These are phyloP conservation scores for Drosophila vallismaia DNA, from an alignment of 2,888 invertebrate genomes.

Conservation along the genomic window DNA sequence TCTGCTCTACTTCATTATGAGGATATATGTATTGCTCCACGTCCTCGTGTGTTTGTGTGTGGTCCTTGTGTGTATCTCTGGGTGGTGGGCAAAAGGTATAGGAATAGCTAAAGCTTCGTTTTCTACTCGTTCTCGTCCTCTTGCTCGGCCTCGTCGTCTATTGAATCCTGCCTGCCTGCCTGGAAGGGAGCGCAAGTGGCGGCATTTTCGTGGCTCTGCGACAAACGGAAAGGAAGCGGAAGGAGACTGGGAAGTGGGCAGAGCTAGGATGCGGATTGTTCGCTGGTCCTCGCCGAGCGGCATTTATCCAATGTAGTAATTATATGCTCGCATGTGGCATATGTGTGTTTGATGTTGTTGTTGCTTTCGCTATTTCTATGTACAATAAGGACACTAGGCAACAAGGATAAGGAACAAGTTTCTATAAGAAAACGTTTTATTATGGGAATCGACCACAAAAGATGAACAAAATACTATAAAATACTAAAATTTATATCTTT, in stretches of 20 bases:
- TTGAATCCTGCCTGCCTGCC: slow-evolving; percentile 38
- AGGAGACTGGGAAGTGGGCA: background rate
- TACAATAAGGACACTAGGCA: slow-evolving; percentile 17
- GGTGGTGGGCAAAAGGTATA: slow-evolving; percentile 15
- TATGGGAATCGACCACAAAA: no score
- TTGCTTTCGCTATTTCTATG: slow-evolving; percentile 19
- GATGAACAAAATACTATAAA: no score
- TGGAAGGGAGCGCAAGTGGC: slow-evolving; percentile 44
- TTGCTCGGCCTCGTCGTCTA: slow-evolving; percentile 27
- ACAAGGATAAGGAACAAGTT: background rate
- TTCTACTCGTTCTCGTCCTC: slow-evolving; percentile 1
- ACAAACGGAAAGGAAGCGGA: slow-evolving; percentile 21
- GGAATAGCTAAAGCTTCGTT: slow-evolving; percentile 18
- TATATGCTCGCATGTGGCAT: slow-evolving; percentile 41
- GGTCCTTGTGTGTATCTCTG: slow-evolving; percentile 15
- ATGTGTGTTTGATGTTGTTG: slow-evolving; percentile 24
- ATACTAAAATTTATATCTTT: no score
- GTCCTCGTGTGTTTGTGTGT: slow-evolving; percentile 32
- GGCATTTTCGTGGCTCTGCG: slow-evolving; percentile 46
- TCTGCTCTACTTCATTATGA: slow-evolving; percentile 69
- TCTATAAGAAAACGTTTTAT: no score
- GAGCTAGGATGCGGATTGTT: slow-evolving; percentile 29
- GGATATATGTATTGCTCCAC: slow-evolving; percentile 36
- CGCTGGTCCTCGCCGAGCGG: slow-evolving; percentile 23
- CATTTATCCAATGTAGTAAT: slow-evolving; percentile 51